Conservation (phyloP, 2,888 invertebrate species). For the Campoletis raptor region DNA sequence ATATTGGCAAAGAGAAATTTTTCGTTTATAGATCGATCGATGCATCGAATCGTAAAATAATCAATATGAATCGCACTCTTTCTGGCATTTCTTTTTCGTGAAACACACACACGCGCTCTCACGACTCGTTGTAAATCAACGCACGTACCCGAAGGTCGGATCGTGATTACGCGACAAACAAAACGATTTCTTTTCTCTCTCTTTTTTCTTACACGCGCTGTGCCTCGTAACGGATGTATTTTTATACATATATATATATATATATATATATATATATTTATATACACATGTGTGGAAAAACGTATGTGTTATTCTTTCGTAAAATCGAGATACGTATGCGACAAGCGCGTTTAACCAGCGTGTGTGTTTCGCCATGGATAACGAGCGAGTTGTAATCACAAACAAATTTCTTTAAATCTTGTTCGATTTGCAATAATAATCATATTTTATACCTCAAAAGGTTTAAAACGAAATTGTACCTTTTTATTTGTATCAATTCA, state of each 20-base stretch:
- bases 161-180: conserved; percentile 66
- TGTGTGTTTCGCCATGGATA: conserved; percentile 72
- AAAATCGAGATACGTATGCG: conserved; percentile 65
- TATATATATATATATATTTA: background rate
- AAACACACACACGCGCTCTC: background rate
- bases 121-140: conserved; percentile 67
- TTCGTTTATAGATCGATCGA: background rate
- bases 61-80: conserved; percentile 26
- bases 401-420: conserved; percentile 5
- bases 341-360: conserved; percentile 54
- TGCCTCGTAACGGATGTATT: conserved; percentile 39
- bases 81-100: conserved; percentile 39
- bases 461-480: background rate
- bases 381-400: conserved; percentile 47
- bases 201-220: conserved; percentile 27
- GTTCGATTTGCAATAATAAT: background rate
- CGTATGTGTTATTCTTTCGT: conserved; percentile 71
- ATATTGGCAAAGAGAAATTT: background rate
- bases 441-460: background rate
- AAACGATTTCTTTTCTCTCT: conserved; percentile 18
- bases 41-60: background rate
- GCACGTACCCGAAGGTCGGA: conserved; percentile 74
- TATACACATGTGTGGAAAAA: conserved; percentile 4
- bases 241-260: background rate
- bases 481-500: too few relatives aligned